Evolutionary conservation across 2,888 invertebrate genomes (phyloP).

Genomic region (Halictus ligatus): DNA sequence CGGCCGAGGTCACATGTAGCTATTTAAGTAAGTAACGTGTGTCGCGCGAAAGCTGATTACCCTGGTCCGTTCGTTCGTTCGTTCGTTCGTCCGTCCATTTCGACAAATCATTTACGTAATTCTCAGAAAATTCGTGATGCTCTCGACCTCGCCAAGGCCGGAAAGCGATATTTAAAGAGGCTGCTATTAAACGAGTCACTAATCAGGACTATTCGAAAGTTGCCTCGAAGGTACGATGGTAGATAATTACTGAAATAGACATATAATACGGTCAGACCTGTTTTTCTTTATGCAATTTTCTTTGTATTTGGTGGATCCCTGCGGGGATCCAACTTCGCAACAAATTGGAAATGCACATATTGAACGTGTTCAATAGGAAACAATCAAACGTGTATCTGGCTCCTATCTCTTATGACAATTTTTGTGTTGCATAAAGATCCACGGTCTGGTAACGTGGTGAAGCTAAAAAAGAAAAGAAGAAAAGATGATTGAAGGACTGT

Average conservation of each 20-base stretch:
- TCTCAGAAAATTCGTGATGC: slow-evolving; percentile 23
- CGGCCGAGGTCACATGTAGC: slow-evolving; percentile 22
- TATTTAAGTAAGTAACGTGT: slow-evolving; percentile 42
- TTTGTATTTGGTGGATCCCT: no score
- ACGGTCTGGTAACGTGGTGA: slow-evolving; percentile 15
- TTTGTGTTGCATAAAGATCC: background rate
- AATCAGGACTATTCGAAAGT: background rate
- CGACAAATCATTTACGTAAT: slow-evolving; percentile 43
- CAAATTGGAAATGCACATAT: no score
- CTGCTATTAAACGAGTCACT: background rate
- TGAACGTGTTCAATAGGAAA: no score
- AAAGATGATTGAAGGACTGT: background rate
- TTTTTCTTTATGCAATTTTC: no score
- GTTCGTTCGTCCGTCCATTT: slow-evolving; percentile 16
- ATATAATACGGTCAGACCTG: no score
- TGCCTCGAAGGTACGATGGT: background rate
- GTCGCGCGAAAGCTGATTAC: background rate
- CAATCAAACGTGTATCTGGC: no score
- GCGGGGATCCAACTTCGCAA: no score
- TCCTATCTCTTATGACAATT: no score
- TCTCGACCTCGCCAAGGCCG: slow-evolving; percentile 36
- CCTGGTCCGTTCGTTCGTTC: background rate
- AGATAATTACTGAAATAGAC: background rate
- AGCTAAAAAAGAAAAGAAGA: background rate
- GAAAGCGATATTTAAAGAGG: slow-evolving; percentile 44